These are phyloP conservation scores for Vollenhovia emeryi DNA, from an alignment of 1,140 invertebrate species.

Conservation along the genomic window DNA sequence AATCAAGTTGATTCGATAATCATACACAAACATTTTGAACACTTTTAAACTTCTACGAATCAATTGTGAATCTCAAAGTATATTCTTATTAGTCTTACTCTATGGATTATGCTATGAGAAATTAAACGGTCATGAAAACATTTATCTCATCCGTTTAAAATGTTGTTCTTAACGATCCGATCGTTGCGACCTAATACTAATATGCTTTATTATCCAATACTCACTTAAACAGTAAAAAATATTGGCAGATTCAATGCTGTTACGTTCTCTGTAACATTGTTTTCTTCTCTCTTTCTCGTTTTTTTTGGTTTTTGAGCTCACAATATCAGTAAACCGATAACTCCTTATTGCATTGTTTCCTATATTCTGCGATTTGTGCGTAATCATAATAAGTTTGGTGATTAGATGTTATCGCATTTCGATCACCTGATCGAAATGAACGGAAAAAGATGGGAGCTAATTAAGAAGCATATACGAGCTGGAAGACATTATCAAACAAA, in stretches of 20 bases:
- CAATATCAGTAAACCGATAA: constrained; percentile 60
- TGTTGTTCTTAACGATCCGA: constrained; percentile 42
- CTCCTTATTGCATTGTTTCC: constrained; percentile 41
- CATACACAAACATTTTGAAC: constrained; percentile 41
- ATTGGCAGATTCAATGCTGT: constrained; percentile 72
- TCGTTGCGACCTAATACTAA: constrained; percentile 63
- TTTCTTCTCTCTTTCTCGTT: constrained; percentile 22
- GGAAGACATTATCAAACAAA: constrained; percentile 58
- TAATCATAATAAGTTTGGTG: constrained; percentile 53
- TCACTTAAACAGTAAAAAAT: constrained; percentile 70
- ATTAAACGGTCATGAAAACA: constrained; percentile 47
- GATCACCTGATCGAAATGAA: constrained; percentile 10
- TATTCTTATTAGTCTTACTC: constrained; percentile 62
- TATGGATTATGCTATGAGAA: constrained; percentile 64
- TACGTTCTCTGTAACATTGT: constrained; percentile 65
- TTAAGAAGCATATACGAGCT: constrained; percentile 38
- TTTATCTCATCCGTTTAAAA: constrained; percentile 49
- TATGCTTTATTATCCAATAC: constrained; percentile 58
- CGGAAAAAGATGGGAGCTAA: not conserved
- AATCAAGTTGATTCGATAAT: constrained; percentile 43
- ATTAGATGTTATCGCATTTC: constrained; percentile 37
- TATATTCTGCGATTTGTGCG: constrained; percentile 62
- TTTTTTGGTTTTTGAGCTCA: constrained; percentile 62
- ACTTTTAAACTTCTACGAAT: constrained; percentile 43
- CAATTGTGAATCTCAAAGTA: constrained; percentile 49